Evolutionary conservation across 2,797 vertebrate species (phyloP).

Genomic region (Falco concolor): DNA sequence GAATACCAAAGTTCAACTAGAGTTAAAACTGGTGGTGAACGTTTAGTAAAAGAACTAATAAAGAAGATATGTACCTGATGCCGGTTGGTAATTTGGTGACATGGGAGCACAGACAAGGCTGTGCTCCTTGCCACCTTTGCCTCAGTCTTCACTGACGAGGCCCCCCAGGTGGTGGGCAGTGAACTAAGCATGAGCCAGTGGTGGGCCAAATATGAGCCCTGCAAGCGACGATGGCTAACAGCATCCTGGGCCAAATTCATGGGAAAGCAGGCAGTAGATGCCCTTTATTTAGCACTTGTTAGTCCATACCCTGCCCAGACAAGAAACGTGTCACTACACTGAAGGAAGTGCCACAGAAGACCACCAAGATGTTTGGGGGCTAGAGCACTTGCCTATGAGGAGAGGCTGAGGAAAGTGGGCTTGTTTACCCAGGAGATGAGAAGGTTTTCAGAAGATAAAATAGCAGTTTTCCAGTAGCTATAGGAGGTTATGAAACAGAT

Average conservation of each 20-base stretch:
- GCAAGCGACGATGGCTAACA: no score
- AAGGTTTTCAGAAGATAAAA: neutral
- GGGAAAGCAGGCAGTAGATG: neutral
- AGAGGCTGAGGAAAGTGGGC: neutral
- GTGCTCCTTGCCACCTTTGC: neutral
- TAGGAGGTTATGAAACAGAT: neutral
- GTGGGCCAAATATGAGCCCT: neutral
- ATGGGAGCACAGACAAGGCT: neutral
- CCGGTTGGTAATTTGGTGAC: neutral
- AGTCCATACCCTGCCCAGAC: neutral
- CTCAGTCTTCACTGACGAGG: neutral
- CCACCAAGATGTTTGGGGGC: neutral
- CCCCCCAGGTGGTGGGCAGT: neutral
- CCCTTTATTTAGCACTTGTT: neutral
- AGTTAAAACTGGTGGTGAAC: neutral
- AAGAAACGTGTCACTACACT: neutral
- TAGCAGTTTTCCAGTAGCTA: neutral
- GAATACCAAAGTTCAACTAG: neutral
- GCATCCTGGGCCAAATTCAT: neutral
- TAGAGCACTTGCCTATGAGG: neutral
- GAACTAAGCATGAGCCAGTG: neutral
- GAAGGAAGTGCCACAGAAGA: neutral
- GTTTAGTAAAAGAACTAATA: neutral
- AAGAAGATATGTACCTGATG: neutral
- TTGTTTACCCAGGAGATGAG: neutral